Evolutionary conservation across 2,888 invertebrate genomes (phyloP).

Genomic region (Leucophora obtusa): DNA sequence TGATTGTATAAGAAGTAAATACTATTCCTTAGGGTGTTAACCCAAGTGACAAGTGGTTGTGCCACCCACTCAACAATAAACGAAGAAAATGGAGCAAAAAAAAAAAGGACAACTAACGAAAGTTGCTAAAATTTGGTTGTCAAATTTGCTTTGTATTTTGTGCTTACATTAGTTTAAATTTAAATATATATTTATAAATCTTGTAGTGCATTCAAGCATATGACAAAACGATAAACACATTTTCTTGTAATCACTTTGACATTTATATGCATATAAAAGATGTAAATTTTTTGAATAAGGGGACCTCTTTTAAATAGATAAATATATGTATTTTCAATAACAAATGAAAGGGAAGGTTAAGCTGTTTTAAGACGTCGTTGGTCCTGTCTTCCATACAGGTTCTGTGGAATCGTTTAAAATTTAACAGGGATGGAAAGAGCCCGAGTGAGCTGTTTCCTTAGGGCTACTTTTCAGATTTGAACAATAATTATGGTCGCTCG

Average conservation of each 20-base stretch:
- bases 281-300: constrained; percentile 62
- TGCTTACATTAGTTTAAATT: constrained; percentile 65
- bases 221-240: constrained; percentile 76
- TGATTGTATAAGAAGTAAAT: constrained; percentile 41
- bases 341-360: neutral
- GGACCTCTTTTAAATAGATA: neutral
- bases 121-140: constrained; percentile 52
- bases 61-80: constrained; percentile 25
- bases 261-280: constrained; percentile 75
- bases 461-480: too few species aligned
- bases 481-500: too few species aligned
- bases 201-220: constrained; percentile 70
- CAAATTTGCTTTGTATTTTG: constrained; percentile 34
- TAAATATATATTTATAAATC: constrained; percentile 47
- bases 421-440: too few species aligned
- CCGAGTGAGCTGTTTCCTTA: too few species aligned
- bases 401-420: too few species aligned
- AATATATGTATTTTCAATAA: neutral
- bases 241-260: constrained; percentile 77
- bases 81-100: neutral
- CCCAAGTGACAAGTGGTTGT: constrained; percentile 62
- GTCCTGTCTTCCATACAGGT: too few species aligned
- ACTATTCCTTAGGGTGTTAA: constrained; percentile 59
- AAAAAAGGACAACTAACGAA: constrained; percentile 46
- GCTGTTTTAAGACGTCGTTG: too few species aligned